These are phyloP conservation scores for Drosophila monieri DNA, from an alignment of 2,888 invertebrate genomes.

Conservation along the genomic window DNA sequence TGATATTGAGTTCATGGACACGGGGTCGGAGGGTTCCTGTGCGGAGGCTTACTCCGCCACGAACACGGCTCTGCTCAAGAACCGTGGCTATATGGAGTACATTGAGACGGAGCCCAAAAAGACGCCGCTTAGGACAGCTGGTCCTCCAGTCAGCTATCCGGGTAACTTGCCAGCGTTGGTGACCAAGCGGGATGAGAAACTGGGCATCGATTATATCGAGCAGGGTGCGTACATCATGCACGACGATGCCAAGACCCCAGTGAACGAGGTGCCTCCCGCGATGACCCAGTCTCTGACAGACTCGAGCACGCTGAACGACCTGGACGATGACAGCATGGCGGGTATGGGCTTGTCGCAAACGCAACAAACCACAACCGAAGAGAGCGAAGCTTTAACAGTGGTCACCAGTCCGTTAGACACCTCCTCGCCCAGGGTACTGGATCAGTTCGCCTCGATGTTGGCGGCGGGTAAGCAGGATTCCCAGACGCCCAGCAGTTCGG, in stretches of 20 bases:
- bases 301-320: constrained; percentile 82
- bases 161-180: constrained; percentile 41
- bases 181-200: constrained; percentile 83
- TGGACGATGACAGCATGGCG: constrained; percentile 87
- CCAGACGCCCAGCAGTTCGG: constrained; percentile 80
- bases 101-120: constrained; percentile 82
- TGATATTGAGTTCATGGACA: constrained; percentile 94
- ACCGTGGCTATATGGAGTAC: constrained; percentile 89
- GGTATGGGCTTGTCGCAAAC: constrained; percentile 82
- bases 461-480: constrained; percentile 61
- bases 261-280: constrained; percentile 81
- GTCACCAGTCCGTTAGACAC: constrained; percentile 85
- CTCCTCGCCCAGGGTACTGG: constrained; percentile 75
- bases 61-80: constrained; percentile 85
- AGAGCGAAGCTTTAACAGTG: constrained; percentile 86
- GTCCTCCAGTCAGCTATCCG: constrained; percentile 1
- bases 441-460: constrained; percentile 63
- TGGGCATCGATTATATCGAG: constrained; percentile 86
- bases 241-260: constrained; percentile 83
- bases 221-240: constrained; percentile 83
- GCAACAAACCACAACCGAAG: constrained; percentile 86
- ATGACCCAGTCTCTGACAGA: constrained; percentile 80
- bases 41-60: constrained; percentile 87
- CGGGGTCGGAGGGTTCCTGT: constrained; percentile 91
- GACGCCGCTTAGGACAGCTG: constrained; percentile 16